Conservation (phyloP, 2,113 vertebrate species). For the Rutilus rutilus region DNA sequence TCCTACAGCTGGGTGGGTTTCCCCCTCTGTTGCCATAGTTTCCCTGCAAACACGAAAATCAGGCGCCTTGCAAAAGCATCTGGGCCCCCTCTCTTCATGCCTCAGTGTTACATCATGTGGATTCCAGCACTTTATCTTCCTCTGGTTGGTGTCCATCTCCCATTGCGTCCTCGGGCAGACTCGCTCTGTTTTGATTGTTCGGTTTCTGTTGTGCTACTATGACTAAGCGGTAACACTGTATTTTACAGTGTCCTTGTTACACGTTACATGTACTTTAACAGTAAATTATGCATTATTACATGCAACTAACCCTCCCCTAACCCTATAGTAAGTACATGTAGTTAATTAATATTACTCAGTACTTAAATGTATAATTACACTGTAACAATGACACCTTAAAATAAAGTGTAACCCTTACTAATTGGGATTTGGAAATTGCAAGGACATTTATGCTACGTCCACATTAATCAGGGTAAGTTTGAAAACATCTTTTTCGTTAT, state of each 20-base stretch:
- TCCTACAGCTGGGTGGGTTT: conserved; percentile 79
- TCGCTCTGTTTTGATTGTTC: conserved; percentile 20
- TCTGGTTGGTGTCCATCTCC: conserved; percentile 43
- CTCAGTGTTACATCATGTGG: conserved; percentile 54
- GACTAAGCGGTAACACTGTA: background rate
- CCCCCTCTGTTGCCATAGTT: conserved; percentile 72
- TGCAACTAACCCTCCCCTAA: too few relatives aligned
- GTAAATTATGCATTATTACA: too few relatives aligned
- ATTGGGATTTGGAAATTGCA: background rate
- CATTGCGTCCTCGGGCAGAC: conserved; percentile 27
- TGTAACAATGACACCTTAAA: too few relatives aligned
- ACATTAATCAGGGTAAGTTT: background rate
- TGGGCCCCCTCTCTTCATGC: conserved; percentile 49
- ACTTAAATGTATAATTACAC: too few relatives aligned
- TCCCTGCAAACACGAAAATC: conserved; percentile 69
- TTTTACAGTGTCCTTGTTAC: too few relatives aligned
- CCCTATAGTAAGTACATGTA: too few relatives aligned
- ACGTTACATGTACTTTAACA: too few relatives aligned
- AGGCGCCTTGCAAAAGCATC: conserved; percentile 56
- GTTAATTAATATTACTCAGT: too few relatives aligned
- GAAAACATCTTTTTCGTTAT: background rate
- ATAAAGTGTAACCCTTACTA: background rate
- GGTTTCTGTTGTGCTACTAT: conserved; percentile 8
- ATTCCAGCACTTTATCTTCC: conserved; percentile 46
- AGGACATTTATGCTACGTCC: background rate